Conservation (phyloP, 2,113 vertebrate species). For the Boulengeromyrus knoepffleri region DNA sequence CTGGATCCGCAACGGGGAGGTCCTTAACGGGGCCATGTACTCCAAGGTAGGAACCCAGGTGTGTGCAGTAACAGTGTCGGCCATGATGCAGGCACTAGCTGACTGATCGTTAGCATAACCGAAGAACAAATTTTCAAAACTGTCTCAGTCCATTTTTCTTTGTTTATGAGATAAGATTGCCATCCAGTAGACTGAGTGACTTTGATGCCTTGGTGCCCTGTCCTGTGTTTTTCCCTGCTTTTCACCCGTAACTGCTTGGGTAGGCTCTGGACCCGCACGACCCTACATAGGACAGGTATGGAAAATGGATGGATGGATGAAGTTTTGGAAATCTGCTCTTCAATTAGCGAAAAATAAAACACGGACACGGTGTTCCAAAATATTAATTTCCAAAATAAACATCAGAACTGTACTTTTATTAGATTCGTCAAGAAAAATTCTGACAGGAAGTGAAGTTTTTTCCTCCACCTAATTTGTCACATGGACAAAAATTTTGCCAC, state of each 20-base stretch:
- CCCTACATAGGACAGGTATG: background rate
- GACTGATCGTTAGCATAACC: background rate
- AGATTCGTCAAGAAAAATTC: background rate
- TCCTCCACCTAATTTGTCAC: background rate
- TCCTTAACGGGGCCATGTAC: constrained; percentile 91
- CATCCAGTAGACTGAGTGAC: background rate
- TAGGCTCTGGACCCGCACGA: background rate
- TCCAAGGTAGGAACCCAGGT: constrained; percentile 75
- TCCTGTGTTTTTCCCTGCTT: background rate
- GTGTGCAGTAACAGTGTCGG: background rate
- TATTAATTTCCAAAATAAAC: background rate
- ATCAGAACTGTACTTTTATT: background rate
- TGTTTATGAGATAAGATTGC: background rate
- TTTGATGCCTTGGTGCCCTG: background rate
- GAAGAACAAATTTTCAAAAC: background rate
- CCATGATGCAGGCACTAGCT: background rate
- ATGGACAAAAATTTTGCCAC: background rate
- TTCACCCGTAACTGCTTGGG: background rate
- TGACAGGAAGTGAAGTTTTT: background rate
- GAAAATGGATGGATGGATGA: background rate
- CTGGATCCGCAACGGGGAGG: constrained; percentile 87
- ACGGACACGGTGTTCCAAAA: background rate
- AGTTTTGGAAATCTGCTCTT: background rate
- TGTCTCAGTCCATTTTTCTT: background rate
- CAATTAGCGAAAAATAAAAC: background rate